phyloP scores from a whole-genome alignment of 2,797 vertebrate species.

The Chanos chanos region DNA sequence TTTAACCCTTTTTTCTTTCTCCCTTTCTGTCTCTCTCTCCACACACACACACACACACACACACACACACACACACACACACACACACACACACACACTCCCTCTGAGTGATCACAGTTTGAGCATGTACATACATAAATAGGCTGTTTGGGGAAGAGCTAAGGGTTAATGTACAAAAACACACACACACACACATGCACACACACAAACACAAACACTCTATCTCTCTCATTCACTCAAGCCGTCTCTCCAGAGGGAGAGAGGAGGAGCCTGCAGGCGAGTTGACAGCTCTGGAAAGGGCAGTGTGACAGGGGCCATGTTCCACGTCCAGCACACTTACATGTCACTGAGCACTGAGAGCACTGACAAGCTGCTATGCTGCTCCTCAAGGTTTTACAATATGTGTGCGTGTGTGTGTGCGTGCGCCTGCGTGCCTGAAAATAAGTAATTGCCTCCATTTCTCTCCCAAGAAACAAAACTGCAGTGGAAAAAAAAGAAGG shows the following conservation, averaged over 20 bases:
- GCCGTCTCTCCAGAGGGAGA: no score
- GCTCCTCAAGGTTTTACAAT: slow-evolving; percentile 40
- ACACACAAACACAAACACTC: slow-evolving; percentile 21
- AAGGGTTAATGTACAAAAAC: slow-evolving; percentile 9
- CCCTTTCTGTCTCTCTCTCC: no score
- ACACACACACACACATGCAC: background rate
- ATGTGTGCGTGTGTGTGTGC: slow-evolving; percentile 1
- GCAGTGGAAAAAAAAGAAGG: background rate
- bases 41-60: no score
- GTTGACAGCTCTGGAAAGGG: slow-evolving; percentile 58
- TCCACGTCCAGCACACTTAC: slow-evolving; percentile 45
- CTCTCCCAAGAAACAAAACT: background rate
- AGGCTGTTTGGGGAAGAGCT: slow-evolving; percentile 15
- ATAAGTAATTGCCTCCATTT: no score
- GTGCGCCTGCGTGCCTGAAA: slow-evolving; percentile 16
- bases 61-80: background rate
- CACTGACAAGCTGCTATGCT: slow-evolving; percentile 42
- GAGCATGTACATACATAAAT: slow-evolving; percentile 16
- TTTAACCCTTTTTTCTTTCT: no score
- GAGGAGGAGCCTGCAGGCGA: slow-evolving; percentile 4
- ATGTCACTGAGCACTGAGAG: slow-evolving; percentile 50
- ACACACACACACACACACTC: background rate
- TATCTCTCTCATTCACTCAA: no score
- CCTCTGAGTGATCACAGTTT: background rate
- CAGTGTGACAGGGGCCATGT: slow-evolving; percentile 63